Percentiles rank a stretch among this genome's conserved stretches.
Conservation (phyloP, 30 jellyfish, hydroid and myxozoan genomes). For the Aurelia aurita complex sp. Pacific region DNA sequence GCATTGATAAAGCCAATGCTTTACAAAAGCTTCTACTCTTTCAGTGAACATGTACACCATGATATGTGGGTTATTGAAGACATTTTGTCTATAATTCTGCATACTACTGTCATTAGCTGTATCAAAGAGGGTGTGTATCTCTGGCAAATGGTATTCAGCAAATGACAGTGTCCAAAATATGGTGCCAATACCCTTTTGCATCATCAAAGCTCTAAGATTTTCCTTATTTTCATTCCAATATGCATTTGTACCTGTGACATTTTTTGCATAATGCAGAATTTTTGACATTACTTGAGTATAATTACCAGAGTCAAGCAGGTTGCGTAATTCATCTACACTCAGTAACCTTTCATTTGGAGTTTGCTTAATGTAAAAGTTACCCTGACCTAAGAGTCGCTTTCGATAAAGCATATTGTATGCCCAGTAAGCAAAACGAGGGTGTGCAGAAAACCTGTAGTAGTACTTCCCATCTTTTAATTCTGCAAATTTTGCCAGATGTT, state of each 20-base stretch:
- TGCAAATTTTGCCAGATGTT: conserved; percentile 24
- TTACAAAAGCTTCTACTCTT: too few relatives aligned
- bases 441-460: conserved; percentile 11
- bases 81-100: too few relatives aligned
- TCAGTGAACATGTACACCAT: too few relatives aligned
- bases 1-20: too few relatives aligned
- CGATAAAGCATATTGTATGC: too few relatives aligned
- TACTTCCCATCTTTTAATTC: neutral
- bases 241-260: conserved; percentile 19
- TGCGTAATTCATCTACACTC: neutral
- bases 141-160: neutral
- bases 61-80: too few relatives aligned
- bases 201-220: neutral
- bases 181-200: neutral
- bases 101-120: too few relatives aligned
- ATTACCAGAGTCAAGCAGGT: neutral
- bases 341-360: conserved; percentile 3
- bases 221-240: conserved; percentile 9
- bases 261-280: neutral
- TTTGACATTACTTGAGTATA: neutral
- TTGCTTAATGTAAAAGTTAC: conserved; percentile 19
- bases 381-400: too few relatives aligned
- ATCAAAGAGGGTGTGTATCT: too few relatives aligned
- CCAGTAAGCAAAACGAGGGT: too few relatives aligned
- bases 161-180: conserved; percentile 1